Percentiles rank a stretch among this genome's conserved stretches.
phyloP scores from a whole-genome alignment of 2,113 vertebrate species.

The Xiphophorus hellerii region DNA sequence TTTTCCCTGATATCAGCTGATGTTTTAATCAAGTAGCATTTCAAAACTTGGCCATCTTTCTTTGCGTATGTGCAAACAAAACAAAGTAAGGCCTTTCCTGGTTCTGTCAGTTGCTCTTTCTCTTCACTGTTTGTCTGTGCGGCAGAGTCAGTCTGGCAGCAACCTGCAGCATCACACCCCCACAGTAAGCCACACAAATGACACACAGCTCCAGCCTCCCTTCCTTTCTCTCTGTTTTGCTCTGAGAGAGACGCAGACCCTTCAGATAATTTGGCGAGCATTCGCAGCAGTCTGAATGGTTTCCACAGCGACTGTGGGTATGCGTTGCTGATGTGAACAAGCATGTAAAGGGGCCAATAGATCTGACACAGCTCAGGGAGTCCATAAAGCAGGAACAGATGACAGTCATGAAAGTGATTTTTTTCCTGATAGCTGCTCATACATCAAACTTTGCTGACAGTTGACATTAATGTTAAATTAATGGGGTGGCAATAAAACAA shows the following conservation, averaged over 20 bases:
- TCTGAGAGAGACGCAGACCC: constrained; percentile 56
- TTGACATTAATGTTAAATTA: not conserved
- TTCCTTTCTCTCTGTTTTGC: constrained; percentile 30
- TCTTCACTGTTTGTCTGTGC: constrained; percentile 41
- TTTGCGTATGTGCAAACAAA: not conserved
- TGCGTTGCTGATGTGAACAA: constrained; percentile 23
- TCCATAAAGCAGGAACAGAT: constrained; percentile 16
- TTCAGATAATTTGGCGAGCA: constrained; percentile 54
- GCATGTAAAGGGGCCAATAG: constrained; percentile 2
- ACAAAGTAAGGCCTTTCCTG: constrained; percentile 13
- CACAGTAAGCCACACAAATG: constrained; percentile 72
- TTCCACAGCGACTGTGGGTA: constrained; percentile 62
- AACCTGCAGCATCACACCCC: constrained; percentile 76
- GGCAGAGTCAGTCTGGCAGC: constrained; percentile 50
- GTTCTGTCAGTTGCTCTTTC: constrained; percentile 23
- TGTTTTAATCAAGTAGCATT: constrained; percentile 2
- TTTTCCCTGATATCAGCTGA: constrained; percentile 4
- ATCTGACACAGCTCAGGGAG: constrained; percentile 27
- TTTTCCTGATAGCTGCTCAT: not conserved
- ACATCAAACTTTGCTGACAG: constrained; percentile 10
- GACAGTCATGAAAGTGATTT: not conserved
- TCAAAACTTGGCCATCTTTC: constrained; percentile 7
- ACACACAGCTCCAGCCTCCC: constrained; percentile 44
- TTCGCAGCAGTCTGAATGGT: constrained; percentile 60
- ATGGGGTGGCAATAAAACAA: not conserved